Base-by-base conservation (phyloP, 2,888 invertebrate genomes). In the Dasysyrphus albostriatus region DNA sequence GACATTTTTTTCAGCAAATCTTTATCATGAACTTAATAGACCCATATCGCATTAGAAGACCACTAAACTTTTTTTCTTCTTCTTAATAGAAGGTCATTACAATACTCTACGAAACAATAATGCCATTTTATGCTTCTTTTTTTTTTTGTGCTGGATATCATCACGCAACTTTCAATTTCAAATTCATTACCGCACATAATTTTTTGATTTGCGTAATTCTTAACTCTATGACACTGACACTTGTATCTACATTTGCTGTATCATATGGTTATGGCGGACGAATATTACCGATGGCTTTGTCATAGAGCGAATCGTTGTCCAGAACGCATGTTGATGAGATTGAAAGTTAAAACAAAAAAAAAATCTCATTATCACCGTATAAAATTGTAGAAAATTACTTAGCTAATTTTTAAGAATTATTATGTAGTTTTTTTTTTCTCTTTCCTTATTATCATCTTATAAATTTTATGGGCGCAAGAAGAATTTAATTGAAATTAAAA, bases 131-230 rank as follows among this genome's bases (percentile, higher is more conserved):
- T 69, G 75, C 69, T 47, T 24, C 34, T 39, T 24, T 3, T 42
- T 54, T 19, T 29, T 42, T 54, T 19, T 29, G 19, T 24, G 61
- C 14, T 39, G 61, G 9, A 39, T 8, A 39, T n/a, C 42, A 69
- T 67, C 83, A 83, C 78, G 74, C 78, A 83, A 83, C 49, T 79
- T 75, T 79, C 69, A 56, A 79, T 83, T 83, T 79, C 70, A 16
- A 79, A 78, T 74, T 58, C 74, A 83, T 83, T 83, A 70, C 74
- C 74, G 56, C 47, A 69, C 69, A 78, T 83, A 73, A 47, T 24
- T 61, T 83, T 74, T 75, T 42, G 8, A 75, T 74, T 83, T 79
- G 63, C 74, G 61, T 83, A 79, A 79, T 74, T 69, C 49, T 49
- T 54, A 73, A 73, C 49, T 58, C 12, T 54, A 2, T 51, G 14